A percentile compares a stretch with the other conserved stretches of the same genome.
These are phyloP conservation scores for Entomobrya multifasciata DNA, from an alignment of 2,888 invertebrate species.

Conservation along the genomic window DNA sequence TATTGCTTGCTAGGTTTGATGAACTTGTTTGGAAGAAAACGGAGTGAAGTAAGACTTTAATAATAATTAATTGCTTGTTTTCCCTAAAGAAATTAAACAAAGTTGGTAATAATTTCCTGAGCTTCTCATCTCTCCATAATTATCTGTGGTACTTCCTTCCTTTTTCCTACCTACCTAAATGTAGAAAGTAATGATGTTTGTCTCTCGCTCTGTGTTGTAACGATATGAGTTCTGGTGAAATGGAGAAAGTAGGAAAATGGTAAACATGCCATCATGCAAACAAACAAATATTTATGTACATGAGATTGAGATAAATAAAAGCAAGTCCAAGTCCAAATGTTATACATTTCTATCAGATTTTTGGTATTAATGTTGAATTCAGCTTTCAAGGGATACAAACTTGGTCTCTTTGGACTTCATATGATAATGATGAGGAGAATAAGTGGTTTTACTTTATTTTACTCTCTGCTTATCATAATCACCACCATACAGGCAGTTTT, in stretches of 20 bases:
- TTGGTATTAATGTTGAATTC: constrained; percentile 39
- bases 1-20: neutral
- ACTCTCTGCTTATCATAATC: constrained; percentile 23
- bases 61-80: constrained; percentile 48
- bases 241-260: neutral
- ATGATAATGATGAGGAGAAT: neutral
- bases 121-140: neutral
- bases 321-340: too few relatives aligned
- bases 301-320: too few relatives aligned
- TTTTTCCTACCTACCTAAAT: neutral
- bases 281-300: constrained; percentile 4
- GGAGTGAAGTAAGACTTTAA: constrained; percentile 15
- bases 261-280: too few relatives aligned
- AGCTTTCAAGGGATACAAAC: constrained; percentile 38
- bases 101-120: constrained; percentile 14
- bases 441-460: neutral
- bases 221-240: neutral
- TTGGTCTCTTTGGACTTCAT: neutral
- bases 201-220: too few relatives aligned
- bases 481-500: neutral
- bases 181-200: neutral
- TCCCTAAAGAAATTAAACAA: constrained; percentile 38
- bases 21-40: neutral
- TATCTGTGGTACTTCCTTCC: neutral
- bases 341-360: too few relatives aligned